phyloP scores from a whole-genome alignment of 2,113 vertebrate species.

The Reinhardtius hippoglossoides region DNA sequence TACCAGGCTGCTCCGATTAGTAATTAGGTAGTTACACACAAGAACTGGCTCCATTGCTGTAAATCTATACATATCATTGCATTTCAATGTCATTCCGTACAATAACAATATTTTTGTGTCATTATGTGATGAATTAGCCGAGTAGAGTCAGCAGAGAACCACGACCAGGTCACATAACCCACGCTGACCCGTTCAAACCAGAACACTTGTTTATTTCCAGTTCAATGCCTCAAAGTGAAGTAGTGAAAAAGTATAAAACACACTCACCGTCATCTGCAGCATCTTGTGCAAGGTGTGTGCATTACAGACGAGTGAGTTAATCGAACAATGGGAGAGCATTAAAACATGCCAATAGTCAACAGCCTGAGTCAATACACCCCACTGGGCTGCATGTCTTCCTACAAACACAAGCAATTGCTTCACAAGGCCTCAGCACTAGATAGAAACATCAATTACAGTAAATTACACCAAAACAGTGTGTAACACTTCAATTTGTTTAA shows the following conservation, averaged over 20 bases:
- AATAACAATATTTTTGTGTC: no score
- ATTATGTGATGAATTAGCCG: no score
- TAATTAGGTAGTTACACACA: neutral
- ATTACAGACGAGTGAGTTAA: conserved; percentile 55
- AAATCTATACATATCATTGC: no score
- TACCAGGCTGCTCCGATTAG: neutral
- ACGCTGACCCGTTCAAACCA: neutral
- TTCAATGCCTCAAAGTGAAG: neutral
- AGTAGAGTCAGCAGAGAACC: neutral
- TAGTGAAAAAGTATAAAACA: neutral
- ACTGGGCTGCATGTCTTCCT: conserved; percentile 75
- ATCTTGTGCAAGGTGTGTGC: conserved; percentile 44
- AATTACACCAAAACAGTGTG: conserved; percentile 80
- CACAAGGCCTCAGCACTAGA: conserved; percentile 64
- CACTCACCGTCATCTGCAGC: neutral
- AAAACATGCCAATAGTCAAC: conserved; percentile 76
- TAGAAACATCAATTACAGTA: conserved; percentile 80
- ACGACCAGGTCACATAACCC: neutral
- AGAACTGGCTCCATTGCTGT: neutral
- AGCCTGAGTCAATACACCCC: conserved; percentile 77
- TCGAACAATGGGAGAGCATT: conserved; percentile 75
- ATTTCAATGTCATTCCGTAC: no score
- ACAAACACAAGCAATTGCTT: conserved; percentile 78
- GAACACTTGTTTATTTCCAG: neutral
- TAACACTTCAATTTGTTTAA: conserved; percentile 79